These are phyloP conservation scores for Hirtodrosophila histrioides DNA, from an alignment of 2,888 invertebrate species.

Conservation along the genomic window DNA sequence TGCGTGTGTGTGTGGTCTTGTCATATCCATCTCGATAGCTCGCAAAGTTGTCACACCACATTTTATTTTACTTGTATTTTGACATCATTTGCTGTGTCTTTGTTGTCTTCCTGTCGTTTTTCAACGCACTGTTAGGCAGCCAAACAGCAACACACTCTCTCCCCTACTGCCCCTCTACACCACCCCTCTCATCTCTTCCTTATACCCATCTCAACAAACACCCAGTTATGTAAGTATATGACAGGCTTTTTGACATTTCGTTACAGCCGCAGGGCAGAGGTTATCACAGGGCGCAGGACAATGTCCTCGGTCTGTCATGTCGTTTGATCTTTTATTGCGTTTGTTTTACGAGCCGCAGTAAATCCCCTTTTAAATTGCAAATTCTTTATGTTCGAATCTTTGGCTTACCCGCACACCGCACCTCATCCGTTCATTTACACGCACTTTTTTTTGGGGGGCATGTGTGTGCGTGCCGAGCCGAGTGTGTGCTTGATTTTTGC, in stretches of 20 bases:
- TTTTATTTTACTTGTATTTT: constrained; percentile 70
- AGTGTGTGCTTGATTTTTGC: constrained; percentile 25
- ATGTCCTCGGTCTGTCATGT: constrained; percentile 63
- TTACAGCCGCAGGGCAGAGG: constrained; percentile 52
- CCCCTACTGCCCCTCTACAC: no score
- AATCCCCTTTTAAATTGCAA: constrained; percentile 80
- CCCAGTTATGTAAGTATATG: constrained; percentile 42
- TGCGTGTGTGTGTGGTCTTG: constrained; percentile 46
- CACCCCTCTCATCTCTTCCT: not conserved
- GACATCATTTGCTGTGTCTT: constrained; percentile 53
- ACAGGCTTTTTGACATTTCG: constrained; percentile 69
- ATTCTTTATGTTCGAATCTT: constrained; percentile 78
- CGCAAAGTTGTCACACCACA: constrained; percentile 75
- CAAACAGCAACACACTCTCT: constrained; percentile 1
- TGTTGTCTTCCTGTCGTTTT: constrained; percentile 41
- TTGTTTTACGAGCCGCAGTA: constrained; percentile 77
- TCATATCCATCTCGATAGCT: constrained; percentile 71
- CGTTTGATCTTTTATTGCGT: constrained; percentile 80
- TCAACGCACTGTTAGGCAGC: constrained; percentile 46
- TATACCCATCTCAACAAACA: no score
- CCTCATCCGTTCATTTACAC: constrained; percentile 25
- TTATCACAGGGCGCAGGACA: constrained; percentile 49
- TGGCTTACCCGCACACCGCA: constrained; percentile 22
- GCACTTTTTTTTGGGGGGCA: constrained; percentile 1
- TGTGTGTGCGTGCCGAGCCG: not conserved